Base-by-base conservation (phyloP, 2,888 invertebrate genomes). In the Caenorhabditis virilis region DNA sequence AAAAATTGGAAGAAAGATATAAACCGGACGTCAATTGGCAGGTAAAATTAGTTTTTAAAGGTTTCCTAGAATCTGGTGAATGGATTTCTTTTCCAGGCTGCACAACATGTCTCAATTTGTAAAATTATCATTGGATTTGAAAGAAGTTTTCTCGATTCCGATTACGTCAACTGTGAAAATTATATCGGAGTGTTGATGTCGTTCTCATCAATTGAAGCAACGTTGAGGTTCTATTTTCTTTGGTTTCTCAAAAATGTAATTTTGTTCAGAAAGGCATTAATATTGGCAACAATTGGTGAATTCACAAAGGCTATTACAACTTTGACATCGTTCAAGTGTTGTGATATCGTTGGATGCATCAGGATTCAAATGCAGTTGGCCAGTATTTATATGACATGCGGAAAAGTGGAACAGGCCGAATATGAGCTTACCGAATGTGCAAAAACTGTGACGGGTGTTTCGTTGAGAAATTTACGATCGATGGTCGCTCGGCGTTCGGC, bases 61-160 rank as follows among this genome's bases (percentile, higher is more conserved):
- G 5, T 9, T 35, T 50, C 6, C 20, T 22, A n/a, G 1, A 11
- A 39, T 15, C 15, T 15, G 22, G n/a, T n/a, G n/a, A n/a, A n/a
- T n/a, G n/a, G n/a, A n/a, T n/a, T 25, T 15, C 16, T 27, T 33
- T 52, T 52, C 1, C 53, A 64, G 64, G 15, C 26, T 23, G 43
- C 58, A 15, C 52, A 63, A 16, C 72, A 72, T 45, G 38, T 66
- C 9, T 13, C 22, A 2, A 47, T 72, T 22, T 56, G 57, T 39
- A 33, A 42, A 5, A 3, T 18, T 0, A 35, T 68, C 6, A 15
- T 71, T 16, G 7, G 46, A 5, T 72, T 72, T 39, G 69, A 72
- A 33, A 26, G 41, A 15, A 25, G 36, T 18, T 60, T 69, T 23
- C 51, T 69, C 0, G 45, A 38, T 2, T 49, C 51, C n/a, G 27